phyloP scores from a whole-genome alignment of 1,140 invertebrate genomes.

The Euwallacea fornicatus region DNA sequence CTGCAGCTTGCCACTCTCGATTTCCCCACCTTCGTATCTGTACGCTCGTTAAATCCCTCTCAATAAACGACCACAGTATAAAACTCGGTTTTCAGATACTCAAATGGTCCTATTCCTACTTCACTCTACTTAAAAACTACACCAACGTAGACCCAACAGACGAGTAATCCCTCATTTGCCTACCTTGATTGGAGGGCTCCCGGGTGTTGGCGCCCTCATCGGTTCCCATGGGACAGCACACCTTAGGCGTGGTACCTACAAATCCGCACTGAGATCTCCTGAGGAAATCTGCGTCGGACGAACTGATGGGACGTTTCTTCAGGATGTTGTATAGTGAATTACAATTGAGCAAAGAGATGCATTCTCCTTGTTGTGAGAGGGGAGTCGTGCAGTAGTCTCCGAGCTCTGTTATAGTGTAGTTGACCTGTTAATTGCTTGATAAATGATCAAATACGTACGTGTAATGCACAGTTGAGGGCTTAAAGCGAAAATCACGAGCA shows the following conservation, averaged over 20 bases:
- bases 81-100: conserved; percentile 18
- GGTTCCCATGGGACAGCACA: conserved; percentile 52
- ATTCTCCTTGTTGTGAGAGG: conserved; percentile 48
- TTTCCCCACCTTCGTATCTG: conserved; percentile 16
- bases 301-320: conserved; percentile 50
- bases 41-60: conserved; percentile 6
- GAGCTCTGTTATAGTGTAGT: conserved; percentile 25
- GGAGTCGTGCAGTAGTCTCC: conserved; percentile 44
- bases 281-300: conserved; percentile 49
- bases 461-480: no score
- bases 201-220: conserved; percentile 51
- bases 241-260: conserved; percentile 56
- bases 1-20: conserved; percentile 14
- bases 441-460: neutral
- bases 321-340: conserved; percentile 50
- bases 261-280: conserved; percentile 59
- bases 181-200: neutral
- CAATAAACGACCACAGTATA: no score
- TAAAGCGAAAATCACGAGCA: no score
- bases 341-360: conserved; percentile 54
- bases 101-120: conserved; percentile 33
- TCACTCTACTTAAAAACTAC: conserved; percentile 24
- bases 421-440: neutral
- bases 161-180: neutral
- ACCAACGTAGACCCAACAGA: neutral